phyloP scores from a whole-genome alignment of 2,888 invertebrate species.

The Quadriops clusia region DNA sequence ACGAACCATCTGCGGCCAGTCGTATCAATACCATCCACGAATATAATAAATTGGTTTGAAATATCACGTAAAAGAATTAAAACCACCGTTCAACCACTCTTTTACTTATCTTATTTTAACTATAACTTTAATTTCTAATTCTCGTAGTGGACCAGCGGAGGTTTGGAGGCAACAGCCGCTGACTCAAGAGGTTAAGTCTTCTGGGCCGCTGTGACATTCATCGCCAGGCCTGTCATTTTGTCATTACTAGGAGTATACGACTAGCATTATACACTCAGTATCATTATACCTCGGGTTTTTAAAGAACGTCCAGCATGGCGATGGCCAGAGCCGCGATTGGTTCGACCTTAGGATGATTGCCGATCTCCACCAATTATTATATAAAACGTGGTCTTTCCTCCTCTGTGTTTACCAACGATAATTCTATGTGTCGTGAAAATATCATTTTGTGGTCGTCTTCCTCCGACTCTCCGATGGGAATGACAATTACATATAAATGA shows the following conservation, averaged over 20 bases:
- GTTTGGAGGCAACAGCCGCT: background rate
- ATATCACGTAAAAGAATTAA: constrained; percentile 40
- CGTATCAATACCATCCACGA: constrained; percentile 16
- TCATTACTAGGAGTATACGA: constrained; percentile 36
- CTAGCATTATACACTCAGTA: constrained; percentile 34
- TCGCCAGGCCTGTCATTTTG: constrained; percentile 36
- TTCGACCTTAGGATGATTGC: constrained; percentile 17
- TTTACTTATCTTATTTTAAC: constrained; percentile 38
- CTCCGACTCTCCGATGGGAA: constrained; percentile 22
- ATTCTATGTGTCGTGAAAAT: constrained; percentile 33
- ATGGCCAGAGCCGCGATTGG: constrained; percentile 19
- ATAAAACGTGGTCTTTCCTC: constrained; percentile 29
- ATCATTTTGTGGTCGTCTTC: constrained; percentile 28
- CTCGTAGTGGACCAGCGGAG: constrained; percentile 23
- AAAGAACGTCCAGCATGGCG: constrained; percentile 17
- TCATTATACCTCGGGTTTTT: constrained; percentile 21
- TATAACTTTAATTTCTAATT: constrained; percentile 36
- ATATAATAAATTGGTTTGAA: constrained; percentile 36
- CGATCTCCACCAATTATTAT: constrained; percentile 32
- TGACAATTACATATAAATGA: constrained; percentile 28
- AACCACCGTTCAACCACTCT: constrained; percentile 37
- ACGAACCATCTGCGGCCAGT: constrained; percentile 3
- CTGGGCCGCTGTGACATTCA: constrained; percentile 29
- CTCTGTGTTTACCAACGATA: constrained; percentile 29
- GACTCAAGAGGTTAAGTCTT: background rate